phyloP scores from a whole-genome alignment of 1,140 invertebrate species.

The Vollenhovia emeryi region DNA sequence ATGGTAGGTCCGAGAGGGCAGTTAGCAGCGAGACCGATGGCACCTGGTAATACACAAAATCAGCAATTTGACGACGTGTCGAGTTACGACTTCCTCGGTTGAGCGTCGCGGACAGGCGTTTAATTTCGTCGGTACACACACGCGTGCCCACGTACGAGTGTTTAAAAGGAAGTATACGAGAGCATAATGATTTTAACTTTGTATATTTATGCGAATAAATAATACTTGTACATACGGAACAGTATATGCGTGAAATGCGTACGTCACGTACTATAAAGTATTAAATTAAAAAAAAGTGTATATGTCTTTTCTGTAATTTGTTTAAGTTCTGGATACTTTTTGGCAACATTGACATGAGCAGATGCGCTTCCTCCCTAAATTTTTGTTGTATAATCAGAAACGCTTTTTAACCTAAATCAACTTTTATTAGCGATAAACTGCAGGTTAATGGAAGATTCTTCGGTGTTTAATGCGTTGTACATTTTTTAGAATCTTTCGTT shows the following conservation, averaged over 20 bases:
- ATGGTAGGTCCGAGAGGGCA: constrained; percentile 82
- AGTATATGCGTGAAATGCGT: constrained; percentile 3
- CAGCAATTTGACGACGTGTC: constrained; percentile 85
- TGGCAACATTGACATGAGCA: not conserved
- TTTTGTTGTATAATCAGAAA: not conserved
- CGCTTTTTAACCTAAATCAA: not conserved
- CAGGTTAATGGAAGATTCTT: not conserved
- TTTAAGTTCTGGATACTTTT: not conserved
- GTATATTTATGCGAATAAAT: constrained; percentile 6
- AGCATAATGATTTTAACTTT: not conserved
- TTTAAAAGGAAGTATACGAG: not conserved
- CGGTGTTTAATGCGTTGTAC: not conserved
- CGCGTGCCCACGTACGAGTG: not conserved
- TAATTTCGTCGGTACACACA: not conserved
- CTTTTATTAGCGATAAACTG: not conserved
- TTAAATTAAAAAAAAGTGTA: not conserved
- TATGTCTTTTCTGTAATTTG: not conserved
- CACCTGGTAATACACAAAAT: constrained; percentile 81
- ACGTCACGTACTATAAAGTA: not conserved
- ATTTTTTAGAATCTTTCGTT: not conserved
- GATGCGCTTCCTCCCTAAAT: not conserved
- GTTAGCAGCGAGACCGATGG: constrained; percentile 81
- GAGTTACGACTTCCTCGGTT: constrained; percentile 85
- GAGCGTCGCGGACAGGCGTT: constrained; percentile 46
- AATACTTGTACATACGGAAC: not conserved